A percentile compares a stretch with the other conserved stretches of the same genome.
phyloP scores from a whole-genome alignment of 1,140 invertebrate species.

The Eupristina koningsbergeri region DNA sequence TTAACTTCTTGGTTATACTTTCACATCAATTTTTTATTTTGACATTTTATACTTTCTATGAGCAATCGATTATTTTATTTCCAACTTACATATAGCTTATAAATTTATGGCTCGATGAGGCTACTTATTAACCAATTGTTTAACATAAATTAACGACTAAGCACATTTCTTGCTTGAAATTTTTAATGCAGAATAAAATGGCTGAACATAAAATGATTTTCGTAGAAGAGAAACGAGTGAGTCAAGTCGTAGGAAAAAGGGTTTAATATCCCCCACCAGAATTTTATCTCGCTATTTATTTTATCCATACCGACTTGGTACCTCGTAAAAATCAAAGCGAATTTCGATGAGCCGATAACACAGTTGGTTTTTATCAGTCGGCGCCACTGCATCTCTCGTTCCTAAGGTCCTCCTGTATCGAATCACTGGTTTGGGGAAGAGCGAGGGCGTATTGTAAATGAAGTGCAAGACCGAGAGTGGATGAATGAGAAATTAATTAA shows the following conservation, averaged over 20 bases:
- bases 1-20: too few species aligned
- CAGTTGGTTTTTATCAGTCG: slow-evolving; percentile 67
- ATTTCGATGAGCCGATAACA: slow-evolving; percentile 72
- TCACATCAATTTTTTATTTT: not conserved
- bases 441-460: not conserved
- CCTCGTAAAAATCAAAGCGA: slow-evolving; percentile 70
- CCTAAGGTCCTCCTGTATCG: too few species aligned
- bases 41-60: not conserved
- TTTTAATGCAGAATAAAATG: not conserved
- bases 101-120: not conserved
- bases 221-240: not conserved
- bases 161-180: not conserved
- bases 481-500: not conserved
- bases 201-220: too few species aligned
- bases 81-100: too few species aligned
- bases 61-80: not conserved
- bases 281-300: not conserved
- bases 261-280: not conserved
- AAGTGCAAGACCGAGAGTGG: not conserved
- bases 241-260: slow-evolving; percentile 12
- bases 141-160: not conserved
- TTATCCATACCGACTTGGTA: slow-evolving; percentile 70
- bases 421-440: too few species aligned
- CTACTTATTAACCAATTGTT: not conserved
- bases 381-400: slow-evolving; percentile 70